A percentile compares a stretch with the other conserved stretches of the same genome.
phyloP scores from a whole-genome alignment of 2,888 invertebrate species.

The Agrotis exclamationis region DNA sequence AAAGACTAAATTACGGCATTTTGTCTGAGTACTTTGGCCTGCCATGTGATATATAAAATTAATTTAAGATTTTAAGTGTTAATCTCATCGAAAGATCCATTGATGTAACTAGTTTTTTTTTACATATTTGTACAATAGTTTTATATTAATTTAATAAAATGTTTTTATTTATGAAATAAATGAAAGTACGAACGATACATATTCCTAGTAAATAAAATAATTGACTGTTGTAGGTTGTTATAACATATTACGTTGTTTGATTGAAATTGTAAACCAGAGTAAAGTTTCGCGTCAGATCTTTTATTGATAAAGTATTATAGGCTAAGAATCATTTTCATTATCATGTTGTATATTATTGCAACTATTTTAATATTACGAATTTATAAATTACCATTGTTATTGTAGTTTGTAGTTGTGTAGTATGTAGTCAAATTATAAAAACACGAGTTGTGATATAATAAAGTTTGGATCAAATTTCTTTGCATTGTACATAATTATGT shows the following conservation, averaged over 20 bases:
- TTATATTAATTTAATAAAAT: constrained; percentile 72
- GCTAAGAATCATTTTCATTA: constrained; percentile 78
- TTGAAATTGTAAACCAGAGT: constrained; percentile 68
- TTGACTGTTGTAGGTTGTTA: constrained; percentile 78
- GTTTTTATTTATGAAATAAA: constrained; percentile 76
- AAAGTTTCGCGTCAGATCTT: constrained; percentile 70
- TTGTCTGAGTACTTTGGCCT: constrained; percentile 57
- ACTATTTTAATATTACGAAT: constrained; percentile 87
- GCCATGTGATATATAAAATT: constrained; percentile 70
- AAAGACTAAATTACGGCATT: constrained; percentile 55
- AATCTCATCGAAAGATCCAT: constrained; percentile 74
- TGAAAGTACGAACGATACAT: constrained; percentile 70
- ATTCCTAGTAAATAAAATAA: constrained; percentile 65
- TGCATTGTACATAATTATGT: constrained; percentile 72
- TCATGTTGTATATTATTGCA: constrained; percentile 80
- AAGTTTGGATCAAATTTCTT: constrained; percentile 60
- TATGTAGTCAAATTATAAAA: constrained; percentile 72
- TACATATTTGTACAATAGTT: constrained; percentile 84
- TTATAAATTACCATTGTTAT: constrained; percentile 87
- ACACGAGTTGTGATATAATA: constrained; percentile 77
- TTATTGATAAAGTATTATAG: constrained; percentile 83
- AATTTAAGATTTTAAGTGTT: constrained; percentile 60
- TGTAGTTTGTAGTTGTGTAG: constrained; percentile 84
- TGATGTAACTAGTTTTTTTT: constrained; percentile 80
- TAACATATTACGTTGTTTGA: constrained; percentile 66